A percentile compares a stretch with the other conserved stretches of the same genome.
phyloP scores from a whole-genome alignment of 2,797 vertebrate species.

The Coregonus ussuriensis region DNA sequence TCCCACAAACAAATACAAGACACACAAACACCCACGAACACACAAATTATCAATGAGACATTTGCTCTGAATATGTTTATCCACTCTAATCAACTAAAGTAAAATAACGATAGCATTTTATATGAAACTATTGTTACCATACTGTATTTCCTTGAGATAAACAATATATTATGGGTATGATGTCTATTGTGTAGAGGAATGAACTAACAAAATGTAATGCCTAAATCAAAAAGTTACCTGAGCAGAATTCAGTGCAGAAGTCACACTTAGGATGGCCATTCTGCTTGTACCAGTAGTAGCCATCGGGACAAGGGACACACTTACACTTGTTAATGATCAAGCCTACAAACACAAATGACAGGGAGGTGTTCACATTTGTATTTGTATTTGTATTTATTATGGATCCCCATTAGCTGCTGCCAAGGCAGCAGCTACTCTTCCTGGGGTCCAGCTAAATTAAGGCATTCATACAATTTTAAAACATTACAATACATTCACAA shows the following conservation, averaged over 20 bases:
- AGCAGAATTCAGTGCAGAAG: neutral
- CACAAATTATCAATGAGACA: neutral
- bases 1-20: neutral
- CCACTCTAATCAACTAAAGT: too few relatives aligned
- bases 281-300: neutral
- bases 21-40: too few relatives aligned
- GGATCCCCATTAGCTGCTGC: too few relatives aligned
- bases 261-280: neutral
- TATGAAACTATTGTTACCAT: too few relatives aligned
- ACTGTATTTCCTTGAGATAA: neutral
- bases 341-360: neutral
- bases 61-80: too few relatives aligned
- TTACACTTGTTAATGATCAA: neutral
- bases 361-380: neutral
- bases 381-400: too few relatives aligned
- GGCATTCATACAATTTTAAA: too few relatives aligned
- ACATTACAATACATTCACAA: too few relatives aligned
- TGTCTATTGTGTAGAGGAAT: neutral
- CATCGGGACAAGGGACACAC: neutral
- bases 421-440: too few relatives aligned
- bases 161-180: neutral
- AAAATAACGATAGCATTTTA: too few relatives aligned
- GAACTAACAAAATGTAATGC: neutral
- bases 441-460: too few relatives aligned
- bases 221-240: neutral